Evolutionary conservation across 2,888 invertebrate species (phyloP).

Genomic region (Tholera decimalis): DNA sequence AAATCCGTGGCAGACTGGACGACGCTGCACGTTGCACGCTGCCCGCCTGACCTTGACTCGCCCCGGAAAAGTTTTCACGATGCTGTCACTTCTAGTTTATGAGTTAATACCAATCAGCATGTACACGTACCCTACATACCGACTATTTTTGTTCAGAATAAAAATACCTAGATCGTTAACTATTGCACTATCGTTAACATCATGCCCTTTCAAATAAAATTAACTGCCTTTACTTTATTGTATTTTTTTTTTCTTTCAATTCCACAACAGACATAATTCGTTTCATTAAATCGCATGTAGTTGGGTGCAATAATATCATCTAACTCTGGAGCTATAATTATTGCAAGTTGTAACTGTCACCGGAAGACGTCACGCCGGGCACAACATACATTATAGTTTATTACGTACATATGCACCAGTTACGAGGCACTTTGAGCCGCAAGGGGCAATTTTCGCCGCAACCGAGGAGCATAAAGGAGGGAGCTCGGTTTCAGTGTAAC

Average conservation of each 20-base stretch:
- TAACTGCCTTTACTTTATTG: background rate
- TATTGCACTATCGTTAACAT: background rate
- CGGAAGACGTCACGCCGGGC: conserved; percentile 86
- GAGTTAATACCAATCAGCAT: conserved; percentile 44
- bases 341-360: conserved; percentile 67
- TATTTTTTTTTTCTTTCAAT: conserved; percentile 21
- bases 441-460: conserved; percentile 86
- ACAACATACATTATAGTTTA: conserved; percentile 80
- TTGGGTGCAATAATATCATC: conserved; percentile 50
- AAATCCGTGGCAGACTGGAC: conserved; percentile 85
- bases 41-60: conserved; percentile 80
- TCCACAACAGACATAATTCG: conserved; percentile 16
- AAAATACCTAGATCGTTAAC: conserved; percentile 7
- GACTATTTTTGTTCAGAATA: background rate
- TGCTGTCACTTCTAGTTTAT: conserved; percentile 59
- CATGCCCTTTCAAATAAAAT: background rate
- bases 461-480: conserved; percentile 81
- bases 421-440: conserved; percentile 78
- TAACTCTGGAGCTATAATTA: conserved; percentile 55
- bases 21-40: conserved; percentile 87
- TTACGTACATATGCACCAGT: conserved; percentile 83
- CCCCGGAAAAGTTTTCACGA: conserved; percentile 82
- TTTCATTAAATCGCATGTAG: conserved; percentile 44
- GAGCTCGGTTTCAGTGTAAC: conserved; percentile 80
- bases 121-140: conserved; percentile 22